Conservation (phyloP, 2,888 invertebrate genomes). For the Clusia tigrina region DNA sequence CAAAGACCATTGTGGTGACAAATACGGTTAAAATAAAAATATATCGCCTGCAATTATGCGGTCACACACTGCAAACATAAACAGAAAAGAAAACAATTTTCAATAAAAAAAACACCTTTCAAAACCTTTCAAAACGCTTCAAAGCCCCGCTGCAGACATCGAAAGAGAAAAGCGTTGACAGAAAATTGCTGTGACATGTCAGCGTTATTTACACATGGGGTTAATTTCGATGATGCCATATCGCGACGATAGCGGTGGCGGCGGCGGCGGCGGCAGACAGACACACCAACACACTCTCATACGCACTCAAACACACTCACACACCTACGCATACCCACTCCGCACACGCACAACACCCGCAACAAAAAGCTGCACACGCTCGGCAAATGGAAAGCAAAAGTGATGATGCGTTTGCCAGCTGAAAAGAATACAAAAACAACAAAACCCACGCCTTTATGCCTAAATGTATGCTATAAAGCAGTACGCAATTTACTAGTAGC, state of each 20-base stretch:
- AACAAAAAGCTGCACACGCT: not conserved
- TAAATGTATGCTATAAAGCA: constrained; percentile 7
- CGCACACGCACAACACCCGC: not conserved
- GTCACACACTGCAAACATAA: not conserved
- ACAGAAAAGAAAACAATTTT: not conserved
- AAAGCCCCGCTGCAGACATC: not conserved
- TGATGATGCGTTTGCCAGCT: constrained; percentile 3
- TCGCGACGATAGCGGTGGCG: constrained; percentile 15
- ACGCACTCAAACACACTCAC: not conserved
- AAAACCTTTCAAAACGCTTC: not conserved
- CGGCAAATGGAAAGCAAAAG: constrained; percentile 12
- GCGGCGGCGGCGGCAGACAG: not conserved
- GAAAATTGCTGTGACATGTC: constrained; percentile 28
- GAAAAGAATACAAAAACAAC: constrained; percentile 1
- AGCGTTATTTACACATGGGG: constrained; percentile 26
- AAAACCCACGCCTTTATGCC: constrained; percentile 6
- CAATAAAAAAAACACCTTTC: not conserved
- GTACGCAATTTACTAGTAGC: too few species aligned
- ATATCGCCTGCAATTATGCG: not conserved
- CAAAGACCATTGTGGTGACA: too few species aligned
- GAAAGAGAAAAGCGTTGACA: constrained; percentile 24
- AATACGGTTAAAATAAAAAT: not conserved
- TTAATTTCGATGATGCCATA: constrained; percentile 27
- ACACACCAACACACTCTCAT: not conserved
- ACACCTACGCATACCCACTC: not conserved